Evolutionary conservation across 2,888 invertebrate species (phyloP), one percentile per base, ranked within the genome.

Genomic region (Pelosia muscerda): DNA sequence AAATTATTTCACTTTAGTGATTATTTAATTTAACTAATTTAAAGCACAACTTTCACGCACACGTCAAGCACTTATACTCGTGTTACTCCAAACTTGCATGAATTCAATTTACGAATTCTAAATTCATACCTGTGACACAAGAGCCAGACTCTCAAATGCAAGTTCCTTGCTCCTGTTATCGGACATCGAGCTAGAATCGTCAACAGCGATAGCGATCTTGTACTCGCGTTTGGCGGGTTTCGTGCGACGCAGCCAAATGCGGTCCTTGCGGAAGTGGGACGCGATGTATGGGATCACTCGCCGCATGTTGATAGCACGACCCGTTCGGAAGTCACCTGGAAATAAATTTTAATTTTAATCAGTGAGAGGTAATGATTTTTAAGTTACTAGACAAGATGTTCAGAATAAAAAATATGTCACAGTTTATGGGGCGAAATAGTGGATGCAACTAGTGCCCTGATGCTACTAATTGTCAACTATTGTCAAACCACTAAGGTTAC

Each of bases 251-350:
- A 99, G 88, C 99, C 99, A 99, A 85, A 99, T 99, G 90, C 99
- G 99, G 89, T 99, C 99, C 90, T 99, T 99, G 58, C 99, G 96
- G 94, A 99, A 99, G 90, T 99, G 98, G 72, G 99, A 99, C 23
- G 99, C 99, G 78, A 99, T 99, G 94, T 99, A 99, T 0, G 99
- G 98, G 86, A 99, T 99, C 66, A 99, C 98, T 88, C 96, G 92
- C 59, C 99, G 96, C 99, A 99, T 99, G 92, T 99, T 99, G 64
- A 99, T 97, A 10, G 99, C 96, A 72, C 98, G 97, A 0, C 99
- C 99, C 0, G 99, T 99, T 64, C 99, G 96, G 91, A 98, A 99
- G 91, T 99, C 99, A 25, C 99, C 99, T 92, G 96, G 0, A 66
- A 66, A n/a, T 10, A 10, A 8, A 62, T n/a, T 13, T 2, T 11